Base-by-base conservation (phyloP, 2,113 vertebrate genomes). In the Phylloscopus trochiloides region DNA sequence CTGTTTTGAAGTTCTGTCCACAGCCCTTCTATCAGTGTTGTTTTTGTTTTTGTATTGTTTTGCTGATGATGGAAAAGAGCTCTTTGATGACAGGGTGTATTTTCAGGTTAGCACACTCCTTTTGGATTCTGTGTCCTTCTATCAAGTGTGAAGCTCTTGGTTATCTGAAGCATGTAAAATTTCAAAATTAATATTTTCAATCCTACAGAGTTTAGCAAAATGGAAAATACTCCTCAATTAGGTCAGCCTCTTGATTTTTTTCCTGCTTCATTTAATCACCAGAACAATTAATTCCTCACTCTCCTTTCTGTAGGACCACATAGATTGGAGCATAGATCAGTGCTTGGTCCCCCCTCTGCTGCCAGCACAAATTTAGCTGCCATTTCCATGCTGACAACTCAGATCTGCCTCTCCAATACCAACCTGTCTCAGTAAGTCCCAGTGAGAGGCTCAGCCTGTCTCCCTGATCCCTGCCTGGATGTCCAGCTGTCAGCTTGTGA, bases 321-420 rank as follows among this genome's bases (percentile, higher is more conserved):
- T 2, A 83, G 43, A 63, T 21, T 14, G 15, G 51, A 77, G 18
- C 47, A 34, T 9, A 79, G 42, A 43, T 29, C 10, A 18, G 62
- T 87, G 13, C 45, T 78, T 47, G 18, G 58, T 66, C 4, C 42
- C 34, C 54, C 4, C 28, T 77, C 59, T 86, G 59, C 92, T 93
- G 86, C 76, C 62, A 96, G 75, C 67, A 90, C 71, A 73, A 70
- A 71, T 86, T 70, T 74, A 74, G 55, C 72, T 90, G 79, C 90
- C 54, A 62, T 84, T 88, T 92, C 79, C 65, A 63, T 26, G 86
- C 75, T 86, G 95, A 90, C 95, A 95, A 28, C 68, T 90, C 82
- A 50, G 29, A 94, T 90, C 72, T 80, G 43, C 79, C 47, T 91
- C 88, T 93, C 55, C 72, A 38, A n/a, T 29, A 45, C 61, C 32